Percentiles rank a stretch among this genome's conserved stretches.
These are phyloP conservation scores for Synchiropus splendidus DNA, from an alignment of 2,113 vertebrate genomes.

Conservation along the genomic window DNA sequence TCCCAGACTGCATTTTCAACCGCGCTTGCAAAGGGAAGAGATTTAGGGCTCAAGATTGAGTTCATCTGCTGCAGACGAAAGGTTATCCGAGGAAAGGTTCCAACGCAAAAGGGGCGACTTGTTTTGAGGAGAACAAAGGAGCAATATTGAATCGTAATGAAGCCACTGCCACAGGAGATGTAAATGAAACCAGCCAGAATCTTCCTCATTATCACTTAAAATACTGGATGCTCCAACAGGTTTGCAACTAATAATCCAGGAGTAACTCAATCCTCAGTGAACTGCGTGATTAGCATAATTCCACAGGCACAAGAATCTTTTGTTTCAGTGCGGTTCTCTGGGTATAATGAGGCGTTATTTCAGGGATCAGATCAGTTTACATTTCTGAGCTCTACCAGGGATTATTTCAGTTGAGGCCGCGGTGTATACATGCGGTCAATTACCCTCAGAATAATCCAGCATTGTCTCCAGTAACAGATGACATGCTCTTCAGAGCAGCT, in stretches of 20 bases:
- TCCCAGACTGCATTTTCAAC: too few relatives aligned
- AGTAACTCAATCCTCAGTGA: constrained; percentile 38
- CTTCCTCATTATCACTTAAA: too few relatives aligned
- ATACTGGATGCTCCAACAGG: too few relatives aligned
- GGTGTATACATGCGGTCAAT: constrained; percentile 34
- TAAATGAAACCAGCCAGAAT: too few relatives aligned
- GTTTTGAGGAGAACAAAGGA: too few relatives aligned
- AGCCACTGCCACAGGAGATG: too few relatives aligned
- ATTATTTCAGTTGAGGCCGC: constrained; percentile 37
- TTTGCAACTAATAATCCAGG: constrained; percentile 7
- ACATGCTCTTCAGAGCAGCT: constrained; percentile 39
- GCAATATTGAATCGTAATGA: too few relatives aligned
- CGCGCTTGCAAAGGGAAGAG: too few relatives aligned
- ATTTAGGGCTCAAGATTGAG: too few relatives aligned
- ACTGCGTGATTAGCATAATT: constrained; percentile 29
- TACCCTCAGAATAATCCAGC: constrained; percentile 57
- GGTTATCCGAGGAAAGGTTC: too few relatives aligned
- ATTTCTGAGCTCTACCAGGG: constrained; percentile 30
- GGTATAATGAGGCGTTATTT: constrained; percentile 37
- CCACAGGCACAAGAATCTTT: constrained; percentile 2
- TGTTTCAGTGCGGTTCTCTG: constrained; percentile 43
- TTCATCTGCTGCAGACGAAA: too few relatives aligned
- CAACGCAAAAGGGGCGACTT: too few relatives aligned
- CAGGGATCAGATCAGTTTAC: constrained; percentile 41
- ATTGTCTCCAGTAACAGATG: constrained; percentile 52